Conservation (phyloP, 1,140 invertebrate genomes). For the Asbolus verrucosus region DNA sequence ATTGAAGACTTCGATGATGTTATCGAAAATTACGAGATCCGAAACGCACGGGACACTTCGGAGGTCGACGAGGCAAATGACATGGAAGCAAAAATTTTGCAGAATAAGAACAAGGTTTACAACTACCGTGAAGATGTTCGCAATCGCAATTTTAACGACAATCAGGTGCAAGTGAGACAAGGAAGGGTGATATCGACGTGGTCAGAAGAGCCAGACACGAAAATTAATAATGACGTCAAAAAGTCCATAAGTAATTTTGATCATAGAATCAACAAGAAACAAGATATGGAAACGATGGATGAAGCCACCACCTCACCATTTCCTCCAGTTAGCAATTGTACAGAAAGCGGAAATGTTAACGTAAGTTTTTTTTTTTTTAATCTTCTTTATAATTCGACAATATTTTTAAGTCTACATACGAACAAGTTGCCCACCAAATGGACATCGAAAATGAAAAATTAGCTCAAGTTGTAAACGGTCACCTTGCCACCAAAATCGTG, state of each 20-base stretch:
- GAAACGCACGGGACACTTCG: slow-evolving; percentile 5
- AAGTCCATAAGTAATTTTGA: neutral
- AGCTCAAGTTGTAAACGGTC: slow-evolving; percentile 19
- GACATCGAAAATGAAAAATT: slow-evolving; percentile 27
- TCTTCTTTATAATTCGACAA: neutral
- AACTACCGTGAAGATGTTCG: neutral
- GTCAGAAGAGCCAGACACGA: neutral
- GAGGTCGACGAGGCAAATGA: too few relatives aligned
- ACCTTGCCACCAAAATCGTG: slow-evolving; percentile 22
- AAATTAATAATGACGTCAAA: neutral
- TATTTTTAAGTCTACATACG: slow-evolving; percentile 8
- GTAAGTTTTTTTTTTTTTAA: neutral
- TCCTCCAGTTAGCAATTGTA: neutral
- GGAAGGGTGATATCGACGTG: neutral
- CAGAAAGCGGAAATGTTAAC: neutral
- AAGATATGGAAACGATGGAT: neutral
- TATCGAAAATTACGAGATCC: neutral
- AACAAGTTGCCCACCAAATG: slow-evolving; percentile 14
- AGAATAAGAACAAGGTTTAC: slow-evolving; percentile 8
- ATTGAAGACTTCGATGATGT: slow-evolving; percentile 8
- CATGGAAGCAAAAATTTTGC: neutral
- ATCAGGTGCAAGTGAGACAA: neutral
- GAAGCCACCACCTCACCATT: neutral
- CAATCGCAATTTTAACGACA: neutral
- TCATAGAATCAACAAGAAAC: slow-evolving; percentile 2